Evolutionary conservation across 2,113 vertebrate genomes (phyloP).

Genomic region (Oryzias woworae): DNA sequence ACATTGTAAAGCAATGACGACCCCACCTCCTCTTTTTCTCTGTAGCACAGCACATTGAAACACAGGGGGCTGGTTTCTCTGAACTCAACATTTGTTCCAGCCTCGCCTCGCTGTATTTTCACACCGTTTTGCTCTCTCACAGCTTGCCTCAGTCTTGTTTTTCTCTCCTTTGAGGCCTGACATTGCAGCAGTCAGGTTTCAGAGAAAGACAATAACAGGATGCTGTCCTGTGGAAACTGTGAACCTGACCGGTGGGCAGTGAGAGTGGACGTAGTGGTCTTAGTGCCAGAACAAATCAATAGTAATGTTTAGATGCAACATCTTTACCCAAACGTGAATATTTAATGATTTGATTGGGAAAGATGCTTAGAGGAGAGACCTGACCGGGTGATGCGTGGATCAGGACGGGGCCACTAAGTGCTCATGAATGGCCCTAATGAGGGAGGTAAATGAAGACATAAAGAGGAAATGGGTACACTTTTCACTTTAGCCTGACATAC

Average conservation of each 20-base stretch:
- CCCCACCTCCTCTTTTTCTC: conserved; percentile 9
- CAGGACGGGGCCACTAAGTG: conserved; percentile 72
- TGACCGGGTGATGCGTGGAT: conserved; percentile 71
- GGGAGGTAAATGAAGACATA: conserved; percentile 80
- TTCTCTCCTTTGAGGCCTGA: conserved; percentile 67
- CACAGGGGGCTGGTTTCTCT: conserved; percentile 66
- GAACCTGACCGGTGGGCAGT: conserved; percentile 47
- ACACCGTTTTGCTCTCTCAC: conserved; percentile 51
- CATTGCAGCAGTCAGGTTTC: conserved; percentile 33
- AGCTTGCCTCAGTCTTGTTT: conserved; percentile 51
- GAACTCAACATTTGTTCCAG: conserved; percentile 68
- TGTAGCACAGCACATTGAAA: conserved; percentile 22
- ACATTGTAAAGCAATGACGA: conserved; percentile 16
- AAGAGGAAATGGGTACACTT: conserved; percentile 80
- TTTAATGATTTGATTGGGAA: conserved; percentile 70
- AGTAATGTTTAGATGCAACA: conserved; percentile 36
- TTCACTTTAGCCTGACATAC: conserved; percentile 77
- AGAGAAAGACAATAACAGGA: conserved; percentile 5
- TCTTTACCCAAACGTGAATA: conserved; percentile 18
- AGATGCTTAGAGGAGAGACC: conserved; percentile 58
- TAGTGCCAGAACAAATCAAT: conserved; percentile 67
- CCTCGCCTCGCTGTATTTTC: conserved; percentile 68
- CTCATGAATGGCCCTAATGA: conserved; percentile 77
- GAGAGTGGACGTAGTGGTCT: conserved; percentile 42
- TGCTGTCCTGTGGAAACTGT: conserved; percentile 10